Evolutionary conservation across 1,140 invertebrate species (phyloP).

Genomic region (Conus betulinus): DNA sequence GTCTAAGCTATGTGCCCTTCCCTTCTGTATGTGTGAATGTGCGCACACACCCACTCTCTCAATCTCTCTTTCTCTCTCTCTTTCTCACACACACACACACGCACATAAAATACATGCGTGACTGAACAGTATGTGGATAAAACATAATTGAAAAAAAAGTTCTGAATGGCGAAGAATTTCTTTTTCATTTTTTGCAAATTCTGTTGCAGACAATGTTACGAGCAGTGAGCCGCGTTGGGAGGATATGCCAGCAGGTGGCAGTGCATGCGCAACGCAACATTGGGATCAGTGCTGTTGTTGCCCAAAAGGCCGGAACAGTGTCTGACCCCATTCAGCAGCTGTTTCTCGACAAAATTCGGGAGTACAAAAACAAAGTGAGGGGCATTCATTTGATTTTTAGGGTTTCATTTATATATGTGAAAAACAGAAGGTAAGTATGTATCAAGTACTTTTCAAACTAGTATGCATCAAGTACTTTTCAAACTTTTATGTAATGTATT

Average conservation of each 20-base stretch:
- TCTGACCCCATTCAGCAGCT: slow-evolving; percentile 93
- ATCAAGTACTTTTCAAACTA: too few relatives aligned
- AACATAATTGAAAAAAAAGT: not conserved
- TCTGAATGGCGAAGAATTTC: not conserved
- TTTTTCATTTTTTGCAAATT: not conserved
- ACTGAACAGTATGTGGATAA: too few relatives aligned
- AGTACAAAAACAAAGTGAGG: slow-evolving; percentile 86
- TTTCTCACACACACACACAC: too few relatives aligned
- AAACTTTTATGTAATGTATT: too few relatives aligned
- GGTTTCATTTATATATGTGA: too few relatives aligned
- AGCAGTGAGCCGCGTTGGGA: slow-evolving; percentile 24
- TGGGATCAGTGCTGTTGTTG: slow-evolving; percentile 59
- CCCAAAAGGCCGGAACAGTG: slow-evolving; percentile 81
- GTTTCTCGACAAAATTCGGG: slow-evolving; percentile 93
- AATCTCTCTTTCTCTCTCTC: too few relatives aligned
- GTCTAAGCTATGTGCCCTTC: too few relatives aligned
- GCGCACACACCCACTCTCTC: too few relatives aligned
- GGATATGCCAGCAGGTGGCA: slow-evolving; percentile 35
- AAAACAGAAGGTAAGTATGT: too few relatives aligned
- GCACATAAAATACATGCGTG: too few relatives aligned
- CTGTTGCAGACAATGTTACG: slow-evolving; percentile 44
- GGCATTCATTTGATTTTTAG: not conserved
- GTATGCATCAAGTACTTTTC: too few relatives aligned
- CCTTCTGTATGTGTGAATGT: not conserved
- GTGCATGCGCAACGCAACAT: slow-evolving; percentile 55